Evolutionary conservation across 1,140 invertebrate genomes (phyloP).

Genomic region (Idris sp.): DNA sequence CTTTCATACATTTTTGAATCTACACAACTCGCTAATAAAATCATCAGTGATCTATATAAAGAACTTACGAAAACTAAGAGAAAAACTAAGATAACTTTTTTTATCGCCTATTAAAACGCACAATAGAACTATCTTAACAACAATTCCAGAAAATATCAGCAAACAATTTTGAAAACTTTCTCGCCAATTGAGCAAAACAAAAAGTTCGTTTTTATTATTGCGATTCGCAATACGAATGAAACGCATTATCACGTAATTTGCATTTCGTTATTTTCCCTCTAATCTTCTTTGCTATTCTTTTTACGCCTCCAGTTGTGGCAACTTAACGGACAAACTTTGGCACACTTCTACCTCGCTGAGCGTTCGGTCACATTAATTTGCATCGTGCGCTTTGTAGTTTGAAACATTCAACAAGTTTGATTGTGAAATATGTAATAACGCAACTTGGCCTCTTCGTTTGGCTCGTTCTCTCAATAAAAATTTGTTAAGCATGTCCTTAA

Average conservation of each 20-base stretch:
- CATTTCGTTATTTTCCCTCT: constrained; percentile 25
- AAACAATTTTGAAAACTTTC: too few relatives aligned
- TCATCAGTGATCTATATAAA: too few relatives aligned
- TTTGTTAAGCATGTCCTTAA: constrained; percentile 49
- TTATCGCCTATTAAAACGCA: too few relatives aligned
- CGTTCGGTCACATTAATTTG: constrained; percentile 45
- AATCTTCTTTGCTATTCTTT: too few relatives aligned
- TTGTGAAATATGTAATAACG: constrained; percentile 56
- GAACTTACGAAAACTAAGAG: too few relatives aligned
- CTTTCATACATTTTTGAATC: too few relatives aligned
- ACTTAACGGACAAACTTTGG: constrained; percentile 14
- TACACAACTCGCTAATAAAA: too few relatives aligned
- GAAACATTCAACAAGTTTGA: constrained; percentile 60
- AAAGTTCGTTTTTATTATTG: neutral
- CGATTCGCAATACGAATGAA: constrained; percentile 20
- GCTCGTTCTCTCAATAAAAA: constrained; percentile 48
- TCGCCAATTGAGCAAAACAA: too few relatives aligned
- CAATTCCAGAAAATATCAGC: too few relatives aligned
- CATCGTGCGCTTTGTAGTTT: constrained; percentile 12
- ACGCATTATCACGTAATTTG: constrained; percentile 29
- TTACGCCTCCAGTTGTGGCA: too few relatives aligned
- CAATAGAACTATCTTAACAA: too few relatives aligned
- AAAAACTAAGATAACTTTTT: too few relatives aligned
- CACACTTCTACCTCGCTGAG: constrained; percentile 12
- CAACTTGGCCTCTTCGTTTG: constrained; percentile 34